Conservation (phyloP, 2,888 invertebrate genomes). For the Barypeithes pellucidus region DNA sequence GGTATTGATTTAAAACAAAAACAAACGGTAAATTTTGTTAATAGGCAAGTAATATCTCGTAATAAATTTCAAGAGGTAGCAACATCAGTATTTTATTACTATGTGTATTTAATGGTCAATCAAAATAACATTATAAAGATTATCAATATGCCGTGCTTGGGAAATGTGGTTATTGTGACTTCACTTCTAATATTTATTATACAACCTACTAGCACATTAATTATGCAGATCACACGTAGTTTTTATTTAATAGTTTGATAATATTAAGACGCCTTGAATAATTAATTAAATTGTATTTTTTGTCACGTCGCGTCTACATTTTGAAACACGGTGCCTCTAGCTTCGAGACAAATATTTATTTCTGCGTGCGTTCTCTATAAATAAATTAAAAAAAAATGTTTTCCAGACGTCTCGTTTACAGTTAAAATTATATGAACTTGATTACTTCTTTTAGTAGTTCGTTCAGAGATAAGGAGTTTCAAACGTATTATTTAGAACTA, state of each 20-base stretch:
- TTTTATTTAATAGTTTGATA: slow-evolving; percentile 46
- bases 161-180: slow-evolving; percentile 39
- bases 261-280: slow-evolving; percentile 40
- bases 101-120: slow-evolving; percentile 41
- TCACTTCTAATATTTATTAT: slow-evolving; percentile 39
- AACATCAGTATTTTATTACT: slow-evolving; percentile 33
- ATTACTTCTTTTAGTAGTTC: too few relatives aligned
- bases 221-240: slow-evolving; percentile 45
- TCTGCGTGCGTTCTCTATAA: neutral
- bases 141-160: slow-evolving; percentile 37
- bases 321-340: neutral
- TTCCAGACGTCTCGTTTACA: too few relatives aligned
- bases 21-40: slow-evolving; percentile 27
- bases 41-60: slow-evolving; percentile 22
- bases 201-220: slow-evolving; percentile 41
- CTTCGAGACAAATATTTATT: neutral
- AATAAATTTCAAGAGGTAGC: slow-evolving; percentile 32
- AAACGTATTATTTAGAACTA: too few relatives aligned
- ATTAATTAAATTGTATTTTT: slow-evolving; percentile 31
- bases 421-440: too few relatives aligned
- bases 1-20: slow-evolving; percentile 24
- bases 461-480: too few relatives aligned
- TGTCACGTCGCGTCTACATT: slow-evolving; percentile 19
- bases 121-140: slow-evolving; percentile 39
- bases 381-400: too few relatives aligned